Base-by-base conservation (phyloP, 1,140 invertebrate genomes). In the Tetragonula clypearis region DNA sequence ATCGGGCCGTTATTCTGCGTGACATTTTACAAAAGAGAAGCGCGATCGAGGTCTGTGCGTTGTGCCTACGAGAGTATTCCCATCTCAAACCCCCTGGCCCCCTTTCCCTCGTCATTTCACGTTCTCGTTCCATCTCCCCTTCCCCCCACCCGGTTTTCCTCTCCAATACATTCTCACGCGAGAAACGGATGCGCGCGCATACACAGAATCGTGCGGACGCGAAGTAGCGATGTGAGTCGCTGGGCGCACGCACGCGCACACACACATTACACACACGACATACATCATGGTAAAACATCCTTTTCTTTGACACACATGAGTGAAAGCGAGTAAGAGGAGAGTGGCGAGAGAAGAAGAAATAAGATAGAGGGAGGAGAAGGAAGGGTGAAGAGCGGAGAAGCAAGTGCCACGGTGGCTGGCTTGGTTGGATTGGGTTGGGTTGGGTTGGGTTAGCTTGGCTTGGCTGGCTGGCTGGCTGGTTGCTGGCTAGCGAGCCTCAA, bases 331-430 rank as follows among this genome's bases (percentile, higher is more conserved):
- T 68, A 80, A 84, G 80, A 83, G 53, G 75, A 78, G 82, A 73
- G 77, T 26, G 75, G 75, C 55, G 73, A 86, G 82, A 53, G 87
- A 62, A 78, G 83, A 79, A 82, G 79, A 82, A 62, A 84, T 65
- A 75, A 65, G 72, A 82, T 82, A 81, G 90, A 86, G 81, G 86
- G 55, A 79, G 30, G 72, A 74, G 81, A 72, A 62, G 74, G 78
- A 60, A 53, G 58, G 49, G 75, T 5, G 69, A 56, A 56, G 71
- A 53, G 66, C 60, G 62, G 58, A 86, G 68, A 84, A 88, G 88
- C 89, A 92, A 94, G 93, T 94, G 92, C 92, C 92, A 93, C 92
- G 93, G 91, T 94, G 93, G 92, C 92, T 92, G 89, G 90, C 74
- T 49, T 85, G 55, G 80, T 80, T 87, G 85, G 83, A 0, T 6